Evolutionary conservation across 2,797 vertebrate species (phyloP), one percentile per base, ranked within the genome.

Genomic region (Coendou prehensilis): DNA sequence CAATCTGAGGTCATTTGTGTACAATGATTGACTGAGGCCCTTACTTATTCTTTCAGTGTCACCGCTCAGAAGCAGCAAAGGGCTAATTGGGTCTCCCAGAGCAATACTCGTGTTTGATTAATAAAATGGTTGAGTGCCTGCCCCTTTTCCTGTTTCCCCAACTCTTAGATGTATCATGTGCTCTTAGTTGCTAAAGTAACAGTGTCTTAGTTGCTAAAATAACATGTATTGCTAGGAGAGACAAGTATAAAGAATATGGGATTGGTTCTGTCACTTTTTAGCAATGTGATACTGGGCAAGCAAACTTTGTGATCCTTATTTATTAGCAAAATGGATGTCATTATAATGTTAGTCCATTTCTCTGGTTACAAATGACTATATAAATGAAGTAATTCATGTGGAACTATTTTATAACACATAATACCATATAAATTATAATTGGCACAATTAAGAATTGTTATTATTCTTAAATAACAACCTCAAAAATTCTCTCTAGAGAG

Each of bases 401-500:
- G 84, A 85, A 63, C 20, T 69, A 67, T 59, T 69, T 75, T 76
- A 17, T 47, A 87, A 67, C 28, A 59, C 79, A 7, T 28, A 89
- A 56, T 33, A 5, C 26, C 57, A n/a, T 33, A 50, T 76, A 50
- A 89, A 71, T 28, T n/a, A n/a, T n/a, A 0, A 50, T 64, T 59
- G 9, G 76, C 80, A 85, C 1, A 64, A 86, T 41, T 41, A 41
- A 41, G 37, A 41, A 41, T 23, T 67, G 73, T 69, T 81, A 67
- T 69, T 64, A 75, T 56, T 90, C 41, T 61, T 84, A 47, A 76
- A 47, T 59, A 56, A 23, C n/a, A 67, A 82, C 1, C 57, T 61
- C 41, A 64, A 93, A 87, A 84, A 79, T 59, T 87, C 28, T 86
- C 18, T 63, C 7, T 75, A 86, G 61, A 81, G 79, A 81, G 33